Evolutionary conservation across 2,888 invertebrate genomes (phyloP), one percentile per base, ranked within the genome.

Genomic region (Doris montereyensis): DNA sequence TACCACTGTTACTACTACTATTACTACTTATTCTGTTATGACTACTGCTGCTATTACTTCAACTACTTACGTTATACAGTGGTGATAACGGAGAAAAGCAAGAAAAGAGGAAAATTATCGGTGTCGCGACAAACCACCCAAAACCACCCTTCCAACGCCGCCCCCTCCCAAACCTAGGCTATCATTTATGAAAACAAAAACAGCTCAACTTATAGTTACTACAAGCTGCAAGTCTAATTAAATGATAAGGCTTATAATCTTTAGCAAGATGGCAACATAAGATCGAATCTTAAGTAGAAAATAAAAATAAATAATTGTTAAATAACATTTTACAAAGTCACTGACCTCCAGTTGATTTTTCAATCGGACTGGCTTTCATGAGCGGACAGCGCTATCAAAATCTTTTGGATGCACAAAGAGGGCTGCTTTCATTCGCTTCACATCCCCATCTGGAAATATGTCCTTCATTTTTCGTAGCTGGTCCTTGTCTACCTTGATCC

Each of bases 391-490:
- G 28, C 65, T 76, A 5, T 76, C 21, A 62, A 79, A 79, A 34
- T 79, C 74, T 32, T 30, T 76, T 2, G 75, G 77, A 74, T 79
- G 41, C 24, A 68, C 58, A 75, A 77, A 34, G 32, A 80, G 70
- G 13, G 77, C 72, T 24, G 80, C 73, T 28, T 52, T 28, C 60
- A 80, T 60, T 26, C 78, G 41, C 52, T 77, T 75, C 17, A 77
- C 75, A 71, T 74, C 52, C n/a, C 78, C 41, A 1, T 21, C 52
- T 67, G 73, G 82, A 77, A 70, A 80, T 76, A 65, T 67, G 41
- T 70, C 67, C 60, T 24, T 76, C 34, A 73, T 65, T 13, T 35
- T 67, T n/a, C 71, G 73, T 24, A 72, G 72, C 21, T 26, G 26
- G n/a, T 65, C 76, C 26, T 74, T 73, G 28, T 71, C 70, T 5